Conservation (phyloP, 2,888 invertebrate species). For the Hemicrepidius hirtus region DNA sequence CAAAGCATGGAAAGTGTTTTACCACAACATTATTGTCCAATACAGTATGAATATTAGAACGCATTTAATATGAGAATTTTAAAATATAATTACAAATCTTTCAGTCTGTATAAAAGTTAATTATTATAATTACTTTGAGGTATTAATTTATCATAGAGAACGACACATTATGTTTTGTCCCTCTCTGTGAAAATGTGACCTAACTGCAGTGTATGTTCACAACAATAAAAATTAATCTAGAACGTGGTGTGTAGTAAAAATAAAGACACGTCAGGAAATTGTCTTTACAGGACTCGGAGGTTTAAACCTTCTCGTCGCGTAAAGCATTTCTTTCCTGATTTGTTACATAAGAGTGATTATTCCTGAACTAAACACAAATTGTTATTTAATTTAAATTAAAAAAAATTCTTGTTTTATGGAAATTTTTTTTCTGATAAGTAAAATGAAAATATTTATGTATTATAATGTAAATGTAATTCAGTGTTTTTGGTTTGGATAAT, state of each 20-base stretch:
- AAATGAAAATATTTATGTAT: neutral
- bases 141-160: conserved; percentile 20
- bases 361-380: too few relatives aligned
- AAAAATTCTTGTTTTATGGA: too few relatives aligned
- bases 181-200: neutral
- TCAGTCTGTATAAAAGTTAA: conserved; percentile 17
- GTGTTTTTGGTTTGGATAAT: neutral
- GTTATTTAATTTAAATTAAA: too few relatives aligned
- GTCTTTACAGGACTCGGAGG: too few relatives aligned
- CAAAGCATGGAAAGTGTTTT: conserved; percentile 48
- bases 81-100: conserved; percentile 7
- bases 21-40: conserved; percentile 34
- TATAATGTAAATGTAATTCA: neutral
- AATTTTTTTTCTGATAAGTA: too few relatives aligned
- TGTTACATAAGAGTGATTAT: too few relatives aligned
- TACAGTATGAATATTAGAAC: conserved; percentile 20
- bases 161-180: neutral
- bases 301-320: too few relatives aligned
- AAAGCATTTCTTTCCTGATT: too few relatives aligned
- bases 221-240: conserved; percentile 6
- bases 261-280: too few relatives aligned
- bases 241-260: neutral
- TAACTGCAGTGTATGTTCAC: neutral
- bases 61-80: conserved; percentile 3
- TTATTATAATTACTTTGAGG: conserved; percentile 18